Evolutionary conservation across 2,888 invertebrate genomes (phyloP).

Genomic region (Oligia fasciuncula): DNA sequence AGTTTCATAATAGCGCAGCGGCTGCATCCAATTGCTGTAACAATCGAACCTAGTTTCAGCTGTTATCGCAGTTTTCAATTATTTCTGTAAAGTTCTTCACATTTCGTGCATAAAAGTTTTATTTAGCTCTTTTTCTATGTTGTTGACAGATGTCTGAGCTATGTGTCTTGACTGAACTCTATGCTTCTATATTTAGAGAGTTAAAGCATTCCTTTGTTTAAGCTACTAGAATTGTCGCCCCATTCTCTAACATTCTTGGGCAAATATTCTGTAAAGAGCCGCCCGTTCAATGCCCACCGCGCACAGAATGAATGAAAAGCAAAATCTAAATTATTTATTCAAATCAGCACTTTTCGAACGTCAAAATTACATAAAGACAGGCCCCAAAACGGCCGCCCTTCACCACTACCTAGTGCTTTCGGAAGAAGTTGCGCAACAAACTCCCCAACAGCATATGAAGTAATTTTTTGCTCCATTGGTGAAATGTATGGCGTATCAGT

Average conservation of each 20-base stretch:
- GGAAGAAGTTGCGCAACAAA: no score
- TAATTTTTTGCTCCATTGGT: no score
- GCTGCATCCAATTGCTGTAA: slow-evolving; percentile 55
- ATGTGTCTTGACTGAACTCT: background rate
- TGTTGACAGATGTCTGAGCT: background rate
- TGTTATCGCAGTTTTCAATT: slow-evolving; percentile 64
- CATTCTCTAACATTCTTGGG: background rate
- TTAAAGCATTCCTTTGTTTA: background rate
- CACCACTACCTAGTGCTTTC: no score
- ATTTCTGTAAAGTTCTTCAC: slow-evolving; percentile 36
- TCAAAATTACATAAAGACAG: no score
- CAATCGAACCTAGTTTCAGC: slow-evolving; percentile 34
- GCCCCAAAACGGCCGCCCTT: no score
- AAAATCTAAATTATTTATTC: no score
- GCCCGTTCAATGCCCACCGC: no score
- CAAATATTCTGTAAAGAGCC: background rate
- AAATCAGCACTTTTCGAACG: no score
- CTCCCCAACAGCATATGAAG: no score
- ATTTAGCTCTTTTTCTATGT: background rate
- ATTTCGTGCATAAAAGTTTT: slow-evolving; percentile 31
- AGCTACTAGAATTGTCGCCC: background rate
- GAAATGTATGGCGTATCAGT: no score
- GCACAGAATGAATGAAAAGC: no score
- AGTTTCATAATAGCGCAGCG: slow-evolving; percentile 21
- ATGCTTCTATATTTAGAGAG: background rate